Percentiles rank a stretch among this genome's conserved stretches.
Evolutionary conservation across 2,113 vertebrate species (phyloP).

Genomic region (Thymallus thymallus): DNA sequence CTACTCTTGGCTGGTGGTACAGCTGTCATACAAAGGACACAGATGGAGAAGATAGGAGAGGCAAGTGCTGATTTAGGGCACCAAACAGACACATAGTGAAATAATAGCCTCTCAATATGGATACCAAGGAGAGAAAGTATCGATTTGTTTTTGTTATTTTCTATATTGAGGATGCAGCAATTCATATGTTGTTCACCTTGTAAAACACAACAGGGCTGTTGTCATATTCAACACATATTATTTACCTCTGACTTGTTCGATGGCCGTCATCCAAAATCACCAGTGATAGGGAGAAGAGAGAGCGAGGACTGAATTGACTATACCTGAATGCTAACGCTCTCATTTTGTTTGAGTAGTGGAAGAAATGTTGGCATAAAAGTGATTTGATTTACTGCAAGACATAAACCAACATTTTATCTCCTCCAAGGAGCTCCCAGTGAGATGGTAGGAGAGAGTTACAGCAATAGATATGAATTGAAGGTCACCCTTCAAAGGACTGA

Average conservation of each 20-base stretch:
- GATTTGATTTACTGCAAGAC: slow-evolving; percentile 67
- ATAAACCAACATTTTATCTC: slow-evolving; percentile 66
- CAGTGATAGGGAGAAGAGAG: slow-evolving; percentile 23
- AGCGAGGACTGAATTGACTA: too few species aligned
- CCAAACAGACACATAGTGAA: slow-evolving; percentile 25
- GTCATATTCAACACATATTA: slow-evolving; percentile 40
- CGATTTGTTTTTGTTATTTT: slow-evolving; percentile 32
- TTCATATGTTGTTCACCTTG: slow-evolving; percentile 38
- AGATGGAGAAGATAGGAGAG: slow-evolving; percentile 27
- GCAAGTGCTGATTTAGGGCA: slow-evolving; percentile 29
- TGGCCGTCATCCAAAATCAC: slow-evolving; percentile 51
- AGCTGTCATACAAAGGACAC: slow-evolving; percentile 23
- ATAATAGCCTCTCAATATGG: slow-evolving; percentile 21
- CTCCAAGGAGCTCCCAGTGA: slow-evolving; percentile 57
- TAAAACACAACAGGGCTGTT: slow-evolving; percentile 46
- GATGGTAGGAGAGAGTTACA: slow-evolving; percentile 58
- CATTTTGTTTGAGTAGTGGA: slow-evolving; percentile 66
- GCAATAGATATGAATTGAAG: slow-evolving; percentile 67
- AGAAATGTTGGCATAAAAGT: slow-evolving; percentile 64
- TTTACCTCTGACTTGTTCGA: slow-evolving; percentile 53
- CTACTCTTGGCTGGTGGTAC: slow-evolving; percentile 15
- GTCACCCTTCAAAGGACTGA: slow-evolving; percentile 62
- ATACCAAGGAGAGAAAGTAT: slow-evolving; percentile 10
- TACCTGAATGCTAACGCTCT: slow-evolving; percentile 52
- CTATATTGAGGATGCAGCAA: slow-evolving; percentile 32